Base-by-base conservation (phyloP, 2,113 vertebrate genomes). In the Catharus minimus region DNA sequence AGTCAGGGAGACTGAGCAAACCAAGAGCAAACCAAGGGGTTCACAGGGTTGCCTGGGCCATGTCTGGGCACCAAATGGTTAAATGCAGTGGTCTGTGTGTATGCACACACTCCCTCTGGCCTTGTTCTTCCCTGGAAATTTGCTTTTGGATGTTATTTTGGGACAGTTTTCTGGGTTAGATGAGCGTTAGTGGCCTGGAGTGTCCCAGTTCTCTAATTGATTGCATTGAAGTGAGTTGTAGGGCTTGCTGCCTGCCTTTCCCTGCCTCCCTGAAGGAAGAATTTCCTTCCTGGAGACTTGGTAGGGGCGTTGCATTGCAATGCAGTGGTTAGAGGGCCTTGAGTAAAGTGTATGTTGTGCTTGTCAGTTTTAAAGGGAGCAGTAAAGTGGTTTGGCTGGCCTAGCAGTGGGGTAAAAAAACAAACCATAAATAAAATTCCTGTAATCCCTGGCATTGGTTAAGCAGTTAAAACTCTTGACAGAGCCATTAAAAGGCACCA, bases 111-210 rank as follows among this genome's bases (percentile, higher is more conserved):
- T 62, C 0, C 0, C 43, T 79, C 43, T 69, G 68, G 33, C 67
- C 58, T 80, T n/a, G 19, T 86, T 86, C 73, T 81, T 86, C 39
- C 32, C 32, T 50, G 27, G 60, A 47, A 86, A 17, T 30, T 91
- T 76, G 44, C 27, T 56, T 93, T 76, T 61, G 46, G 41, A 66
- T 86, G 49, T 60, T 88, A 62, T 77, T 95, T 77, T 74, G 53
- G 80, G 68, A 62, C 4, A 3, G 7, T 65, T 94, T 88, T 92
- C 65, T 88, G 57, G 60, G 68, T 84, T 92, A 67, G 30, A 41
- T 86, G 65, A 81, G 33, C 10, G 1, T 77, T 64, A 81, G 19
- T 72, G 91, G 39, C 26, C n/a, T 9, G 3, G 41, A n/a, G 14
- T 17, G 30, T 77, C 65, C 80, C 44, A 53, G 2, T 71, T 83